Conservation (phyloP, 2,888 invertebrate genomes). For the Eupithecia abbreviata region DNA sequence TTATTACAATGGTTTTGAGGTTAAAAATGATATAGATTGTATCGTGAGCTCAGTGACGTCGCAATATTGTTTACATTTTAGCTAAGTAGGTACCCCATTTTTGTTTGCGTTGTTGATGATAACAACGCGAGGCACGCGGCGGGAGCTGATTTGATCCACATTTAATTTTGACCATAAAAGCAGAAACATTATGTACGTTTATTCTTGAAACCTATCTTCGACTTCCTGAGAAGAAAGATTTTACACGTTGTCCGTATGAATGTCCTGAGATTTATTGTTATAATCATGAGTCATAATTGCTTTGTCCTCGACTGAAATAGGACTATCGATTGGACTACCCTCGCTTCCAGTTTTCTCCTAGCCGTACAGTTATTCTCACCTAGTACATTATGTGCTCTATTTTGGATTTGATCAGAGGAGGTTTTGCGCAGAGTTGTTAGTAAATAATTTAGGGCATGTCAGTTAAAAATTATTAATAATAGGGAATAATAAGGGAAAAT, state of each 20-base stretch:
- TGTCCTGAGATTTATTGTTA: background rate
- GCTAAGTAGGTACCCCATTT: slow-evolving; percentile 31
- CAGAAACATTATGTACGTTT: background rate
- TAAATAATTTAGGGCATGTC: too few species aligned
- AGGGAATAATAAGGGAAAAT: too few species aligned
- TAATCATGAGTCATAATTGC: slow-evolving; percentile 4
- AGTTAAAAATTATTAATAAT: too few species aligned
- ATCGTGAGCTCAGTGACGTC: slow-evolving; percentile 38
- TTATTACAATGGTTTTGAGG: slow-evolving; percentile 7
- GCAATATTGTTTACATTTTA: slow-evolving; percentile 50
- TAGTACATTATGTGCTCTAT: slow-evolving; percentile 2
- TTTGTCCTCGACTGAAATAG: slow-evolving; percentile 22
- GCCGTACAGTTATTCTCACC: slow-evolving; percentile 7
- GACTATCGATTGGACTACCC: slow-evolving; percentile 45
- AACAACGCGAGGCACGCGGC: slow-evolving; percentile 54
- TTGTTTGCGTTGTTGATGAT: slow-evolving; percentile 57
- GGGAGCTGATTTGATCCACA: slow-evolving; percentile 47
- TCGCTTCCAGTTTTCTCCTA: slow-evolving; percentile 25
- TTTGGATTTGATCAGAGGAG: background rate
- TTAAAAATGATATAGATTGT: slow-evolving; percentile 16
- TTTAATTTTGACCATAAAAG: background rate
- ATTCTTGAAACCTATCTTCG: background rate
- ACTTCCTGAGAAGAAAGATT: background rate
- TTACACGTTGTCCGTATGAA: background rate
- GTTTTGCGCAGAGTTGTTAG: too few species aligned